Evolutionary conservation across 2,888 invertebrate species (phyloP), one percentile per base, ranked within the genome.

Genomic region (Temnothorax ravouxi): DNA sequence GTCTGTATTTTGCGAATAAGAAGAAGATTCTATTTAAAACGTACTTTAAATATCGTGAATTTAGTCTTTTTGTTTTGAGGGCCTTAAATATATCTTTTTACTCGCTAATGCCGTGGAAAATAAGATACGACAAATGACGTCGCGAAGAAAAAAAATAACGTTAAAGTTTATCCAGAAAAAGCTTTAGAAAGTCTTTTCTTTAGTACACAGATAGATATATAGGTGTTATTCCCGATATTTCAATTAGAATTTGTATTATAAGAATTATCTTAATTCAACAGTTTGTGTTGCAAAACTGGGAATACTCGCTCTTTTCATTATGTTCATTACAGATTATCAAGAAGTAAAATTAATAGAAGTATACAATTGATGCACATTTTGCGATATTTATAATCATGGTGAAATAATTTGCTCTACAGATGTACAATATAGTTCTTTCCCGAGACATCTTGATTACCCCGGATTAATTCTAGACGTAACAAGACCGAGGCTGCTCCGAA

Each of bases 401-500:
- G 38, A 72, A 41, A 25, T 21, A 11, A 61, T 62, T 21, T 44
- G 44, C 25, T 72, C 18, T 13, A 25, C 29, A 44, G 44, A n/a
- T 21, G 13, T 29, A 25, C 18, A 25, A 41, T 44, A 59, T 38
- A 44, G n/a, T 74, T 29, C 59, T 41, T 41, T 18, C 47, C 34
- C n/a, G 52, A 25, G 25, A 52, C 41, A 29, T 54, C 52, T 64
- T 64, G 38, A 76, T 76, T 52, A 25, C 2, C 15, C 47, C 5
- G 52, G 25, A 76, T 76, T 76, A 76, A 76, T 21, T 50, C 18
- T 52, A 54, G 76, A 52, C 50, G 62, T 18, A 21, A 34, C 47
- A 25, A 61, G 44, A 21, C 34, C 34, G 21, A 50, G 38, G n/a
- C 8, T 34, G 61, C 11, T 0, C 5, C 38, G 25, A 76, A 52